Base-by-base conservation (phyloP, 2,888 invertebrate species). In the Agrochola lychnidis region DNA sequence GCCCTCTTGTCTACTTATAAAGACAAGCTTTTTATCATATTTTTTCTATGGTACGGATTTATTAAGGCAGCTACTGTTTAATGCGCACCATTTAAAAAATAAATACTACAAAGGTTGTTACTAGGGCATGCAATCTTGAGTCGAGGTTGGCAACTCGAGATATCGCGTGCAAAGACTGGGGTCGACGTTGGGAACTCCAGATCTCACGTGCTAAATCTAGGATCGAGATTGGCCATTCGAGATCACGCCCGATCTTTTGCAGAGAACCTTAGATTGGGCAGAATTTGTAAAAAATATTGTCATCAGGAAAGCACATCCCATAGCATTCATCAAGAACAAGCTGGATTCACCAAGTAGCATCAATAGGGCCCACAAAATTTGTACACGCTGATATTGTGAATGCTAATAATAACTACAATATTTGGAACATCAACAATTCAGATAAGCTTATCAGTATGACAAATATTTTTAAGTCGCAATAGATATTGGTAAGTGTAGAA, bases 391-490 rank as follows among this genome's bases (percentile, higher is more conserved):
- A 42, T 45, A 45, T 59, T 25, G 57, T 12, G 19, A 22, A 62
- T 12, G 16, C 4, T 14, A 61, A 10, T 19, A 10, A 30, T 22
- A 48, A 25, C n/a, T 78, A 19, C n/a, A 36, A 61, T 61, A 79
- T 66, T 72, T 53, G 30, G 45, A 14, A 61, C 12, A 36, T 30
- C 51, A 61, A 79, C 40, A 56, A 30, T 12, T 40, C 53, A 48
- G 73, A 80, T 62, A 56, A 53, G 56, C 66, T 30, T 63, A 75
- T 68, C 51, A 64, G 53, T 66, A n/a, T 25, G 3, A 51, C 25
- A 68, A 67, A 62, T 57, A 68, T 36, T 63, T 62, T 81, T 25
- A 30, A 25, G 16, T 56, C 25, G 0, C 51, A 63, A 30, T 66
- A 19, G 42, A 19, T 42, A 68, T 51, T 64, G 57, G 64, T 68